Conservation (phyloP, 2,888 invertebrate species). For the Acanthosepion esculentum region DNA sequence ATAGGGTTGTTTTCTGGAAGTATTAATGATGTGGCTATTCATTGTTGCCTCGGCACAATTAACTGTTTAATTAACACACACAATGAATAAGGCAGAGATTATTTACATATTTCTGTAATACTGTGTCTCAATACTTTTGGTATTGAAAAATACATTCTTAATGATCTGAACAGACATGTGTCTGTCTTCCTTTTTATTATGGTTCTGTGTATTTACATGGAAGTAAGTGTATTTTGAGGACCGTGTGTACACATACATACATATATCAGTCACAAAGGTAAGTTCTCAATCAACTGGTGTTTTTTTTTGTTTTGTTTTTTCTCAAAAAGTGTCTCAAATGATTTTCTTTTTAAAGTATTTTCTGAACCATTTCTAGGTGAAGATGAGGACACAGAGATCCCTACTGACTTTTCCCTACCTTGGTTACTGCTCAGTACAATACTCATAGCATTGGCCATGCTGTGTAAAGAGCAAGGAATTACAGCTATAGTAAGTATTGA, state of each 20-base stretch:
- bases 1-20: no score
- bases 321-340: background rate
- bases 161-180: no score
- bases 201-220: no score
- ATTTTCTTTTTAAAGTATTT: background rate
- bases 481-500: slow-evolving; percentile 85
- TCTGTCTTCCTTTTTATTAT: no score
- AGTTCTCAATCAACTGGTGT: background rate
- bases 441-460: slow-evolving; percentile 79
- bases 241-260: background rate
- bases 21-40: no score
- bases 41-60: no score
- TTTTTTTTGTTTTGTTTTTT: background rate
- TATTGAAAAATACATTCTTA: no score
- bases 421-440: slow-evolving; percentile 60
- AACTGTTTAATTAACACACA: no score
- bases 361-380: background rate
- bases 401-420: slow-evolving; percentile 55
- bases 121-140: no score
- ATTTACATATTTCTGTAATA: no score
- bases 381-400: slow-evolving; percentile 45
- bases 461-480: slow-evolving; percentile 96
- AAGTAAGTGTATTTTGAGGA: no score
- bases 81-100: no score
- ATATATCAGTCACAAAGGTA: background rate